Evolutionary conservation across 2,888 invertebrate species (phyloP).

Genomic region (Sinopyrophorus schimmeli): DNA sequence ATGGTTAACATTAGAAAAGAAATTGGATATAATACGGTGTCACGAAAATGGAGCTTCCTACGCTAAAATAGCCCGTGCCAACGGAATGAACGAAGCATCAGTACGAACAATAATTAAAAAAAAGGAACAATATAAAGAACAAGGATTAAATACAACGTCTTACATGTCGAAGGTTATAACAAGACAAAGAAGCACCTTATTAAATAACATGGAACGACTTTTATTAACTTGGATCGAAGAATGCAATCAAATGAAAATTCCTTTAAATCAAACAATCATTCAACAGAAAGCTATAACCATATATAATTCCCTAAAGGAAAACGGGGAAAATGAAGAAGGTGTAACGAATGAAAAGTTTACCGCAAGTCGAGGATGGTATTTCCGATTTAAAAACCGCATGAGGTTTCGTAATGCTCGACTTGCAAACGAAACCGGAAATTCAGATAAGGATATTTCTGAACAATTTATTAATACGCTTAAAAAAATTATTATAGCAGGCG

Average conservation of each 20-base stretch:
- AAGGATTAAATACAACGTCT: neutral
- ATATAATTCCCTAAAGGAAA: neutral
- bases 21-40: neutral
- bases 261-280: neutral
- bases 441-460: neutral
- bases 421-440: neutral
- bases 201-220: neutral
- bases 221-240: neutral
- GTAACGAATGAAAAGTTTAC: neutral
- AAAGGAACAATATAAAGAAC: neutral
- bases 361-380: neutral
- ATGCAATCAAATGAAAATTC: neutral
- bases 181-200: neutral
- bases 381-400: neutral
- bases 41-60: neutral
- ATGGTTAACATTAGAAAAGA: neutral
- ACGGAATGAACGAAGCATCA: neutral
- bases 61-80: neutral
- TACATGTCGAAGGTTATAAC: neutral
- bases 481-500: neutral
- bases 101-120: constrained; percentile 1
- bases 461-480: neutral
- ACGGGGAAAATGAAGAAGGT: neutral
- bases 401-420: neutral
- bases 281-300: neutral